phyloP scores from a whole-genome alignment of 2,888 invertebrate species.

The Idaea biselata region DNA sequence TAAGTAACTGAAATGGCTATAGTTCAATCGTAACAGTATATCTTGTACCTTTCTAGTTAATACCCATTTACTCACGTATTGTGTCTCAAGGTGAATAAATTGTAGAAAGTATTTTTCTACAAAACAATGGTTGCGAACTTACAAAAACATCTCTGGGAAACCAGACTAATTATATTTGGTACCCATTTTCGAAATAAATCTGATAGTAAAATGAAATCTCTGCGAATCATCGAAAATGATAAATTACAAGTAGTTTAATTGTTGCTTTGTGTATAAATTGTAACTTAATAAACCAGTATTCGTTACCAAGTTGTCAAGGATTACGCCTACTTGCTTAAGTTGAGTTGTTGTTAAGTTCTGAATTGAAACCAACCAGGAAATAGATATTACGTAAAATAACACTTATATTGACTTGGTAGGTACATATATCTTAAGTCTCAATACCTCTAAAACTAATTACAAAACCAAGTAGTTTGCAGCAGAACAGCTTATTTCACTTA shows the following conservation, averaged over 20 bases:
- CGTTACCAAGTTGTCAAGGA: neutral
- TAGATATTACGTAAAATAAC: conserved; percentile 30
- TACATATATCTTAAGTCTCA: conserved; percentile 21
- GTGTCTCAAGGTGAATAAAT: conserved; percentile 8
- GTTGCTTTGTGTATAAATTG: neutral
- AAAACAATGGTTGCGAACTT: neutral
- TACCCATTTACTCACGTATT: neutral
- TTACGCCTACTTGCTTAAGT: neutral
- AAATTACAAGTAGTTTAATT: conserved; percentile 1
- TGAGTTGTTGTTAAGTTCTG: conserved; percentile 3
- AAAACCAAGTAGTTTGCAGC: conserved; percentile 31
- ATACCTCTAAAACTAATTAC: conserved; percentile 28
- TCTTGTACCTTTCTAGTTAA: conserved; percentile 15
- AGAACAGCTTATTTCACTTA: conserved; percentile 32
- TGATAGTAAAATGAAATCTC: neutral
- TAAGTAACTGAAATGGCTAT: conserved; percentile 12
- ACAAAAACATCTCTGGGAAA: neutral
- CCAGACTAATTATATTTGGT: neutral
- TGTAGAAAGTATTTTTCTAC: conserved; percentile 6
- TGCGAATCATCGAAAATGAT: neutral
- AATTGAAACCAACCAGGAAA: conserved; percentile 17
- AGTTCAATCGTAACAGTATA: conserved; percentile 12
- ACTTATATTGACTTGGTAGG: conserved; percentile 14
- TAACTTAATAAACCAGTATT: conserved; percentile 3
- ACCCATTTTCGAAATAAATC: neutral